Conservation (phyloP, 2,888 invertebrate genomes). For the Opisthograptis luteolata region DNA sequence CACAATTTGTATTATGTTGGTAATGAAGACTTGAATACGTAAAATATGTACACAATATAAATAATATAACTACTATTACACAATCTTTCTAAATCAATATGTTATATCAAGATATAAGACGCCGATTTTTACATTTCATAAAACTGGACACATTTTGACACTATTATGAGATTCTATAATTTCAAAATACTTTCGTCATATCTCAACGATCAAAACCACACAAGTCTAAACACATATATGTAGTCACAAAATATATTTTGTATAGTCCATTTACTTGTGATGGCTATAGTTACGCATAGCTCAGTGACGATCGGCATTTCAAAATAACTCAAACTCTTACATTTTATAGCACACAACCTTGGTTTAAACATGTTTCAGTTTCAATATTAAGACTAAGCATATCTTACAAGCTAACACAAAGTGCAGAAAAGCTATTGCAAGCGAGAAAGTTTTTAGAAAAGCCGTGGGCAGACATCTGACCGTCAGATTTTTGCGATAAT, state of each 20-base stretch:
- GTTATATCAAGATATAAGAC: constrained; percentile 30
- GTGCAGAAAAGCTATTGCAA: constrained; percentile 41
- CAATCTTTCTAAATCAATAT: constrained; percentile 29
- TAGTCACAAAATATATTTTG: constrained; percentile 33
- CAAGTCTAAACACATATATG: constrained; percentile 23
- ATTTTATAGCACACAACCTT: constrained; percentile 75
- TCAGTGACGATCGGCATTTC: constrained; percentile 16
- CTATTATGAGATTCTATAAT: constrained; percentile 41
- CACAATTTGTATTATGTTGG: constrained; percentile 48
- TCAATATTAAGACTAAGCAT: constrained; percentile 63
- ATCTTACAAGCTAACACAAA: constrained; percentile 58
- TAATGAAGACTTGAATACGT: constrained; percentile 41
- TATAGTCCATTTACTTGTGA: constrained; percentile 24
- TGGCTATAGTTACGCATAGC: constrained; percentile 9
- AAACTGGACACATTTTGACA: constrained; percentile 38
- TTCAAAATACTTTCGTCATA: constrained; percentile 34
- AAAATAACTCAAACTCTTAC: constrained; percentile 35
- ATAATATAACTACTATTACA: constrained; percentile 37
- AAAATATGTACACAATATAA: constrained; percentile 38
- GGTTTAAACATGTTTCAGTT: constrained; percentile 69
- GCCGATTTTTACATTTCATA: constrained; percentile 24
- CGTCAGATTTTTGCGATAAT: too few species aligned
- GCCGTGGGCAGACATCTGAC: too few species aligned
- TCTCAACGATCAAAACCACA: constrained; percentile 22
- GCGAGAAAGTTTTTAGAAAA: constrained; percentile 15